A percentile compares a stretch with the other conserved stretches of the same genome.
Evolutionary conservation across 1,140 invertebrate genomes (phyloP).

Genomic region (Stegodyphus mimosarum): DNA sequence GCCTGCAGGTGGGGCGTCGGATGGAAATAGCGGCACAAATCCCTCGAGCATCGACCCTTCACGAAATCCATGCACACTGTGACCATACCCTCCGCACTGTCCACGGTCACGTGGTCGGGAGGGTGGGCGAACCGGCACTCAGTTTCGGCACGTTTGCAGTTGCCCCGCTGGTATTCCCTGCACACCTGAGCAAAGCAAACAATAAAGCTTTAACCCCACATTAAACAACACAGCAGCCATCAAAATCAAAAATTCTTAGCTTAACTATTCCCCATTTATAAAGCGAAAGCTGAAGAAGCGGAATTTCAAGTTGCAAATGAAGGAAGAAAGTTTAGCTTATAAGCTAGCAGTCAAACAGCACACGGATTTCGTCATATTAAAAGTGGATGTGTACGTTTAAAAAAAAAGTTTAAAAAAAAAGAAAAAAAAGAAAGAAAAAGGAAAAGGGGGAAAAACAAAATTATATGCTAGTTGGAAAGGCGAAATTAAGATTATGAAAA

Average conservation of each 20-base stretch:
- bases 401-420: background rate
- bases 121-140: slow-evolving; percentile 98
- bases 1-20: slow-evolving; percentile 97
- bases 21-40: slow-evolving; percentile 97
- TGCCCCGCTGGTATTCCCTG: slow-evolving; percentile 97
- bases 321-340: background rate
- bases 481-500: background rate
- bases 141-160: slow-evolving; percentile 93
- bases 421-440: background rate
- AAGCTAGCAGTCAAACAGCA: too few relatives aligned
- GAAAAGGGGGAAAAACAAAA: background rate
- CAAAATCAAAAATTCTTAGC: background rate
- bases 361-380: too few relatives aligned
- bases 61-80: slow-evolving; percentile 99
- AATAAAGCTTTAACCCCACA: slow-evolving; percentile 34
- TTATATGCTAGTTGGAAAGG: background rate
- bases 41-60: slow-evolving; percentile 95
- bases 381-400: too few relatives aligned
- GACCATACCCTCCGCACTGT: slow-evolving; percentile 91
- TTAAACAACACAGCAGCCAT: slow-evolving; percentile 24
- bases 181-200: slow-evolving; percentile 80
- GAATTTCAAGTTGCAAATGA: background rate
- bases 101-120: slow-evolving; percentile 85
- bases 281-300: too few relatives aligned
- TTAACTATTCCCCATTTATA: too few relatives aligned